Conservation (phyloP, 2,888 invertebrate genomes). For the Drosophila falleni region DNA sequence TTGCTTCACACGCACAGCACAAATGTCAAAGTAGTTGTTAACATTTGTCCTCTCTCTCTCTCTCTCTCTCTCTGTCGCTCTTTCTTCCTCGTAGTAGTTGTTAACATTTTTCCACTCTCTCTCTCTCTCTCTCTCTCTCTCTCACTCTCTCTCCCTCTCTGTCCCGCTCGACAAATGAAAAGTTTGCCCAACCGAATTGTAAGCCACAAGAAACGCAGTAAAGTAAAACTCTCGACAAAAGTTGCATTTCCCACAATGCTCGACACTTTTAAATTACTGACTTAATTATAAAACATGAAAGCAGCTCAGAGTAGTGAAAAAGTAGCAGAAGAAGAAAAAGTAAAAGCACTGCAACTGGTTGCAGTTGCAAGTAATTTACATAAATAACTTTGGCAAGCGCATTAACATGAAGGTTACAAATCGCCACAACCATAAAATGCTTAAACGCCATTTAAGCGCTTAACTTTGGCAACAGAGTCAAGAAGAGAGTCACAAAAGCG, state of each 20-base stretch:
- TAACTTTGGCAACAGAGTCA: slow-evolving; percentile 41
- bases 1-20: slow-evolving; percentile 33
- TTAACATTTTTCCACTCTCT: too few relatives aligned
- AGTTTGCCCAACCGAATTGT: slow-evolving; percentile 67
- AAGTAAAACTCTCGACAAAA: slow-evolving; percentile 67
- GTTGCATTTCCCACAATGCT: slow-evolving; percentile 47
- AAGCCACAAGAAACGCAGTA: slow-evolving; percentile 68
- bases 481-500: slow-evolving; percentile 29
- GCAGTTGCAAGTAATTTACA: slow-evolving; percentile 68
- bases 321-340: neutral
- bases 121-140: slow-evolving; percentile 2
- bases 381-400: slow-evolving; percentile 68
- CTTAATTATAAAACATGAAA: slow-evolving; percentile 80
- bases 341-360: slow-evolving; percentile 36
- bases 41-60: slow-evolving; percentile 59
- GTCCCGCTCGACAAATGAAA: slow-evolving; percentile 38
- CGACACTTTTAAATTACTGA: slow-evolving; percentile 79
- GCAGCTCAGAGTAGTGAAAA: slow-evolving; percentile 27
- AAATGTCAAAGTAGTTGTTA: slow-evolving; percentile 82
- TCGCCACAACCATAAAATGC: slow-evolving; percentile 65
- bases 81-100: too few relatives aligned
- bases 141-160: slow-evolving; percentile 8
- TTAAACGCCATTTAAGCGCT: slow-evolving; percentile 73
- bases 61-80: slow-evolving; percentile 16
- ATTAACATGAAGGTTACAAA: slow-evolving; percentile 78